Base-by-base conservation (phyloP, 2,888 invertebrate species). In the Ennomos fuscantarius region DNA sequence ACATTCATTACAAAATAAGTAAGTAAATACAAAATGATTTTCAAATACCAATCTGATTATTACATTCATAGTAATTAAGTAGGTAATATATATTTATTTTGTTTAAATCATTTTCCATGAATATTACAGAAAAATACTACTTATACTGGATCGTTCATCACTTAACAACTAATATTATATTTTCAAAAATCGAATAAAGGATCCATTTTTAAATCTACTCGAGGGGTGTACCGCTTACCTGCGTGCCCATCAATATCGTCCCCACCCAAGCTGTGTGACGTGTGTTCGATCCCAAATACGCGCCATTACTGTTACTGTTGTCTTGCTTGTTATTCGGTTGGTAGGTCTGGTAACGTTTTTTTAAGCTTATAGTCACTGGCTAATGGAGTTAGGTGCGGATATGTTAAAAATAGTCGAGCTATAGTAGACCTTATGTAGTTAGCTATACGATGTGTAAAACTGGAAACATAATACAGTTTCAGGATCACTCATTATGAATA, bases 221-320 rank as follows among this genome's bases (percentile, higher is more conserved):
- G 70, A 74, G 78, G 72, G 72, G 69, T 68, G 72, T 80, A 84
- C 80, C 79, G 72, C 73, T 73, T 87, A 89, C 88, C 88, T 89
- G 86, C 72, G 76, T 70, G 79, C 82, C 85, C 78, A 89, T 89
- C 82, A 81, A 84, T 87, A 59, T 81, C 80, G 83, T 76, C 81
- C 53, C 58, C 53, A 44, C 44, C 46, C 36, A n/a, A 43, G 5
- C 70, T 66, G 66, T 68, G 73, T 80, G 81, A 84, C 82, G 81
- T 76, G 74, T 68, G 78, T 67, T 69, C 62, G 63, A 63, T 69
- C 65, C 62, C 64, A 68, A 73, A 60, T 66, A 69, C 70, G 72
- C 78, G 81, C 82, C 83, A 82, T 86, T 79, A 74, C 74, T 80
- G 72, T 86, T 79, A 74, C 74, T 79, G 72, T 79, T 77, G 65